These are phyloP conservation scores for Podilymbus podiceps DNA, from an alignment of 2,113 vertebrate genomes.

Conservation along the genomic window DNA sequence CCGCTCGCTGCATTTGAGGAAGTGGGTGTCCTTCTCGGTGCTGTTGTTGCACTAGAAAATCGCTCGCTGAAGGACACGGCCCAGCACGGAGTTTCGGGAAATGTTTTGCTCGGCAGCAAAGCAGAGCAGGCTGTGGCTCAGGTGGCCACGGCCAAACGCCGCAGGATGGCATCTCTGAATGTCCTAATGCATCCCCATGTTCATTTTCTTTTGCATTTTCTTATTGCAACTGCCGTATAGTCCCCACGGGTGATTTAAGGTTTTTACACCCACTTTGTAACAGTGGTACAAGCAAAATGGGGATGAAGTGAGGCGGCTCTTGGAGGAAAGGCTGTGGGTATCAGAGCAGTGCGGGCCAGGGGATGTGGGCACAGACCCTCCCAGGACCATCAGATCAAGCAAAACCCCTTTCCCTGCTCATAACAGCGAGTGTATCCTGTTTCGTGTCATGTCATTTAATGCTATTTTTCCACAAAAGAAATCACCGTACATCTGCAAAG, in stretches of 20 bases:
- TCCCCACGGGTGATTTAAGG: not conserved
- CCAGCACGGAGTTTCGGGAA: not conserved
- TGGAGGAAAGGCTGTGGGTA: not conserved
- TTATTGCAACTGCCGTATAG: accelerated
- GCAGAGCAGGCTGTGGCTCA: not conserved
- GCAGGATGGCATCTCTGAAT: accelerated
- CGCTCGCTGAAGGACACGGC: not conserved
- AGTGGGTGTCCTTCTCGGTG: constrained; percentile 48
- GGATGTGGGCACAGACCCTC: not conserved
- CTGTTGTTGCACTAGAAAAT: not conserved
- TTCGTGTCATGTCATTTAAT: not conserved
- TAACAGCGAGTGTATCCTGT: accelerated
- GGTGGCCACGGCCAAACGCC: not conserved
- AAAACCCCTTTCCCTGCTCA: not conserved
- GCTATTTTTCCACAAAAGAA: not conserved
- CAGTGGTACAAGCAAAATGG: accelerated
- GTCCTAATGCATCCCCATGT: accelerated
- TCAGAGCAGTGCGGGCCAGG: not conserved
- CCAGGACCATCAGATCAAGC: not conserved
- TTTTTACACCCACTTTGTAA: not conserved
- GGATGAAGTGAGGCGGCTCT: not conserved
- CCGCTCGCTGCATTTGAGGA: constrained; percentile 64
- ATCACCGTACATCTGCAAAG: not conserved
- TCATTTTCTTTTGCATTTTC: not conserved
- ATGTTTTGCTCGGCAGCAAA: not conserved